A percentile compares a stretch with the other conserved stretches of the same genome.
Evolutionary conservation across 2,113 vertebrate genomes (phyloP).

Genomic region (Cromileptes altivelis): DNA sequence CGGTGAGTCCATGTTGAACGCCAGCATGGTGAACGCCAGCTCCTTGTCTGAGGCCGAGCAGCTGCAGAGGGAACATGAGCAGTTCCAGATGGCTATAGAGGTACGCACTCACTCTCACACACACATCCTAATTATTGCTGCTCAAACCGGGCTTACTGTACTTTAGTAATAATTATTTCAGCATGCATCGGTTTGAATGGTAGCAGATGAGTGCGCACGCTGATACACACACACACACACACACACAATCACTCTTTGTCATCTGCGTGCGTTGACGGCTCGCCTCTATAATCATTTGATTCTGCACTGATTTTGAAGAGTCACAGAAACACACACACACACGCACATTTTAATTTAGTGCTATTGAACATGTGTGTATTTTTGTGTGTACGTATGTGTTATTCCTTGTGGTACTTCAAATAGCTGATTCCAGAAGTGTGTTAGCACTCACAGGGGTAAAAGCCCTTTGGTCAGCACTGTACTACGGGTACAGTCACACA

Average conservation of each 20-base stretch:
- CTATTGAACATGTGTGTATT: neutral
- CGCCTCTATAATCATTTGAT: constrained; percentile 40
- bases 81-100: constrained; percentile 91
- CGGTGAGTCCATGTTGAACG: constrained; percentile 97
- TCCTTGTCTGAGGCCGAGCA: constrained; percentile 98
- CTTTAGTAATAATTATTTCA: constrained; percentile 57
- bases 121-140: constrained; percentile 54
- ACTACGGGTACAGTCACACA: neutral
- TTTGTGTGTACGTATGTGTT: constrained; percentile 27
- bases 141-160: constrained; percentile 51
- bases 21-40: constrained; percentile 97
- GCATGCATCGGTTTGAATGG: constrained; percentile 48
- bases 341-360: neutral
- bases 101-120: constrained; percentile 46
- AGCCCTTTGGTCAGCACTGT: constrained; percentile 41
- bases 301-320: constrained; percentile 49
- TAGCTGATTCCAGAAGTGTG: constrained; percentile 45
- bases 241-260: constrained; percentile 36
- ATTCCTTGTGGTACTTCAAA: constrained; percentile 7
- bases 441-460: constrained; percentile 28
- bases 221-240: constrained; percentile 24
- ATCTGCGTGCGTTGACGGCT: constrained; percentile 3
- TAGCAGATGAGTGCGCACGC: constrained; percentile 47
- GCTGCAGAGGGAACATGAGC: constrained; percentile 97
- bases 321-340: constrained; percentile 22